Evolutionary conservation across 2,888 invertebrate species (phyloP).

Genomic region (Uropetala carovei): DNA sequence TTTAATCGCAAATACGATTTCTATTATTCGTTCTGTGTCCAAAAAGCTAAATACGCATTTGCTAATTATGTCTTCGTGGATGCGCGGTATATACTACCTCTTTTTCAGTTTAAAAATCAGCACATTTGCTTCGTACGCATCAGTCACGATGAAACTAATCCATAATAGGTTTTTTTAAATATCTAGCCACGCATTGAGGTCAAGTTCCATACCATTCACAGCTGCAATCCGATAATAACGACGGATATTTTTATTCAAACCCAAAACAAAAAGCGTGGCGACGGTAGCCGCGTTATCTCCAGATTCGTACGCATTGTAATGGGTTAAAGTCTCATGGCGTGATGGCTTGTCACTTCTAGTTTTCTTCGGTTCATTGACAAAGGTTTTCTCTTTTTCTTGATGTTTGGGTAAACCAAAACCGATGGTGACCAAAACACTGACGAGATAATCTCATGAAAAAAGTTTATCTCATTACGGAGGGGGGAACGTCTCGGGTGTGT

Average conservation of each 20-base stretch:
- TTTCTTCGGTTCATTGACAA: background rate
- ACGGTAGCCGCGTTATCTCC: background rate
- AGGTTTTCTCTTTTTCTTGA: background rate
- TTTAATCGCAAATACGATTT: too few species aligned
- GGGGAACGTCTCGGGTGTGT: background rate
- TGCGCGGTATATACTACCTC: too few species aligned
- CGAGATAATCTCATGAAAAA: background rate
- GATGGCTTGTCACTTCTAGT: background rate
- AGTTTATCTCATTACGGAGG: background rate
- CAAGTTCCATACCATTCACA: too few species aligned
- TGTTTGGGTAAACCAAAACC: background rate
- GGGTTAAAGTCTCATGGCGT: background rate
- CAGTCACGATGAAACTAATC: too few species aligned
- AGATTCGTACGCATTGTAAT: background rate
- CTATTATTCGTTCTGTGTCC: too few species aligned
- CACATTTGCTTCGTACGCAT: too few species aligned
- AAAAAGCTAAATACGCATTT: too few species aligned
- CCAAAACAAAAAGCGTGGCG: background rate
- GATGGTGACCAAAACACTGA: background rate
- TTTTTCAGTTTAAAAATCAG: too few species aligned
- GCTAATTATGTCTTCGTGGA: too few species aligned
- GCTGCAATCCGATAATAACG: too few species aligned
- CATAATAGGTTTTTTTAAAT: too few species aligned
- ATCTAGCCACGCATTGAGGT: too few species aligned
- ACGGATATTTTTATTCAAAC: background rate